phyloP scores from a whole-genome alignment of 2,113 vertebrate species.

The Tupaia chinensis region DNA sequence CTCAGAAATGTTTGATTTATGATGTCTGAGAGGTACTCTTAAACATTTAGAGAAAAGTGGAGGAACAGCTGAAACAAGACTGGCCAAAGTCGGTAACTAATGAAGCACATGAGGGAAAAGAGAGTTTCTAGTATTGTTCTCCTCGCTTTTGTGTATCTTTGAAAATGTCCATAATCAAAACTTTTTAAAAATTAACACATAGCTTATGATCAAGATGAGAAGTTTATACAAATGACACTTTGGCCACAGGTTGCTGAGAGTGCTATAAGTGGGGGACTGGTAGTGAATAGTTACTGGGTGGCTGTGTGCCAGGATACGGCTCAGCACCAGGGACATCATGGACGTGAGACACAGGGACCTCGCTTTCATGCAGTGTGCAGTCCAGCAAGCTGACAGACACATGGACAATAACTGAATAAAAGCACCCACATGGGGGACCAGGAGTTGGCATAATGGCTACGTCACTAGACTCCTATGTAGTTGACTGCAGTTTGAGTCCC shows the following conservation, averaged over 20 bases:
- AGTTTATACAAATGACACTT: not conserved
- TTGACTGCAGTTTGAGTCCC: too few species aligned
- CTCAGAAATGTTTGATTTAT: slow-evolving; percentile 1
- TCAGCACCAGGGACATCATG: not conserved
- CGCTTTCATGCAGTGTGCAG: not conserved
- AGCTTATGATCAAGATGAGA: not conserved
- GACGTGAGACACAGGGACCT: not conserved
- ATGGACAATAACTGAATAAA: not conserved
- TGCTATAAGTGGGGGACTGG: not conserved
- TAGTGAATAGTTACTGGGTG: not conserved
- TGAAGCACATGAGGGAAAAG: not conserved
- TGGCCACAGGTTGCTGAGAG: not conserved
- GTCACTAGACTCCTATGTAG: too few species aligned
- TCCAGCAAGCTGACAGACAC: not conserved
- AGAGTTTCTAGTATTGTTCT: not conserved
- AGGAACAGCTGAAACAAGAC: not conserved
- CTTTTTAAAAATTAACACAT: not conserved
- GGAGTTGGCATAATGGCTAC: too few species aligned
- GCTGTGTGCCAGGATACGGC: not conserved
- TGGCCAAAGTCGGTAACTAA: not conserved
- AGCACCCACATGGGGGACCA: not conserved
- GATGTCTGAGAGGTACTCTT: not conserved
- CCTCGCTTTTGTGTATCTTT: slow-evolving; percentile 1
- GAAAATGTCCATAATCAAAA: not conserved
- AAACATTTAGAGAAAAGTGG: not conserved